Base-by-base conservation (phyloP, 2,797 vertebrate genomes). In the Babyrousa celebensis region DNA sequence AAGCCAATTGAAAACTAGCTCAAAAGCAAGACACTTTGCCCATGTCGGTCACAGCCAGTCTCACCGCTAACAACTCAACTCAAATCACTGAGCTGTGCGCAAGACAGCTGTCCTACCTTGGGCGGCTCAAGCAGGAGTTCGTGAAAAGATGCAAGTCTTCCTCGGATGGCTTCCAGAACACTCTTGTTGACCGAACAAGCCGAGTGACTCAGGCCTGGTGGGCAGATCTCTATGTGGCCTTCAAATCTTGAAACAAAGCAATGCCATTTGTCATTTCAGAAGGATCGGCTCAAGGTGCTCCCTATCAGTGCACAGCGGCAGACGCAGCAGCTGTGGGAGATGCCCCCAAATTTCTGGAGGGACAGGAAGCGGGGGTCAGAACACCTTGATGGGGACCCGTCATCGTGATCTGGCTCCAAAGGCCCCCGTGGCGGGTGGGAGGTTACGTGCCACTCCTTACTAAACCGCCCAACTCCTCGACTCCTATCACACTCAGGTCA, bases 41-140 rank as follows among this genome's bases (percentile, higher is more conserved):
- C 27, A 43, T 3, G 18, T 10, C 43, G 74, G 43, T 48, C 48
- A 48, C 2, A 72, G 40, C 68, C 18, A 3, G 12, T 21, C 25
- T 12, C 36, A 36, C 29, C 27, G 62, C 54, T 6, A 72, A 20
- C 9, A 23, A 21, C 43, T 67, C 27, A 40, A 52, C 82, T 12
- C 80, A 43, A 60, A 78, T 2, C 1, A 27, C 1, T 23, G 29
- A 52, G 40, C 65, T 18, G 52, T 5, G 40, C 79, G 36, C 6
- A 3, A 2, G 29, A 78, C 0, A 54, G 75, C 68, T 52, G 40
- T 82, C 98, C 97, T 98, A 99, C 99, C 99, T 99, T 99, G 96
- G 99, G 99, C 72, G 99, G 99, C 97, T 99, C 99, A 80, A 99
- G 99, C 29, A 99, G 98, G 97, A 99, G 99, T 97, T 99, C 99